Percentiles rank a stretch among this genome's conserved stretches.
Conservation (phyloP, 2,113 vertebrate species). For the Periophthalmus modestus region DNA sequence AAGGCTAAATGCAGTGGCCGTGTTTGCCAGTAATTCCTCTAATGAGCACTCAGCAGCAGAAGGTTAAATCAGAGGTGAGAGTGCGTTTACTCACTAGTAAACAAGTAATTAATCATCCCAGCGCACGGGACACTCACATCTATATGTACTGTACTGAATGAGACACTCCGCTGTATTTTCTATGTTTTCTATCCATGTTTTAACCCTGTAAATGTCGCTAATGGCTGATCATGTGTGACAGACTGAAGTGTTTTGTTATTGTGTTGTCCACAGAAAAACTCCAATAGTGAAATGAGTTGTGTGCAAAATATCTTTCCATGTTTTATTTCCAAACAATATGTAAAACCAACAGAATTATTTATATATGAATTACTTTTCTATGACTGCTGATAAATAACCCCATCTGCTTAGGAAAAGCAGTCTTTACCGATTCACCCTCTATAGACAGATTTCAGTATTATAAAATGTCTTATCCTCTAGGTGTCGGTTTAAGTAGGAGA, state of each 20-base stretch:
- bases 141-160: constrained; percentile 24
- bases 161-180: neutral
- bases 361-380: constrained; percentile 28
- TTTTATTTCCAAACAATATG: neutral
- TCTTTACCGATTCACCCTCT: no score
- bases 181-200: neutral
- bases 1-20: constrained; percentile 26
- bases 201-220: constrained; percentile 16
- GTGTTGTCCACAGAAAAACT: neutral
- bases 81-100: constrained; percentile 53
- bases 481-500: constrained; percentile 13
- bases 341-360: constrained; percentile 12
- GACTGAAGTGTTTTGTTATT: neutral
- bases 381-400: constrained; percentile 33
- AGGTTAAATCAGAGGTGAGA: constrained; percentile 54
- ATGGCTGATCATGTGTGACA: neutral
- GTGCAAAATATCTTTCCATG: neutral
- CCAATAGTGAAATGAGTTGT: neutral
- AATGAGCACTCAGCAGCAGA: constrained; percentile 39
- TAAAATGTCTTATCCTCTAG: neutral
- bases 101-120: constrained; percentile 61
- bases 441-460: constrained; percentile 5
- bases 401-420: constrained; percentile 18
- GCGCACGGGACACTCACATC: constrained; percentile 27
- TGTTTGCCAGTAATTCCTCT: constrained; percentile 28